phyloP scores from a whole-genome alignment of 2,113 vertebrate genomes.

The Calonectris borealis region DNA sequence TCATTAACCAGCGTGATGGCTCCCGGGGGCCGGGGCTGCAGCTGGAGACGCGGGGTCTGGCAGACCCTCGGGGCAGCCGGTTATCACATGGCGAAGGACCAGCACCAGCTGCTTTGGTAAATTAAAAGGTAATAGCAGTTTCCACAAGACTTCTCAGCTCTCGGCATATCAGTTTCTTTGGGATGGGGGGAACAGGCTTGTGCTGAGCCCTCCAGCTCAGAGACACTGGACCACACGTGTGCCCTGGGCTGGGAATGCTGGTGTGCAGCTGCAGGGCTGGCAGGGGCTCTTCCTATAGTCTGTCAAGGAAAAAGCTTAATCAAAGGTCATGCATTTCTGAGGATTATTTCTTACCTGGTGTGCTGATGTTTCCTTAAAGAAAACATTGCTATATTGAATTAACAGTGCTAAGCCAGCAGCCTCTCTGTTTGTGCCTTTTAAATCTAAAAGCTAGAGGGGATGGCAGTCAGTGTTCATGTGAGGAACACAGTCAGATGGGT shows the following conservation, averaged over 20 bases:
- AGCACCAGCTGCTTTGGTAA: not conserved
- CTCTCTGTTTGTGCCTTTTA: not conserved
- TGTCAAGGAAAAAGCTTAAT: not conserved
- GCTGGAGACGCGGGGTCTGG: not conserved
- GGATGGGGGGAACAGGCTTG: not conserved
- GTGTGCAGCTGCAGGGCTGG: not conserved
- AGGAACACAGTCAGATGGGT: not conserved
- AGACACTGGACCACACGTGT: fast-evolving
- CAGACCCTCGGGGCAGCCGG: not conserved
- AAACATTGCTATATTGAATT: not conserved
- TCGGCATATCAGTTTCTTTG: not conserved
- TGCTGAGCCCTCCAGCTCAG: not conserved
- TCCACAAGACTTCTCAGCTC: not conserved
- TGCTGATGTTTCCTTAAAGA: not conserved
- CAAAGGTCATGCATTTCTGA: not conserved
- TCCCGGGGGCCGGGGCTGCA: not conserved
- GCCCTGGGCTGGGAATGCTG: not conserved
- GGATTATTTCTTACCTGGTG: not conserved
- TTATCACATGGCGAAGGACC: not conserved
- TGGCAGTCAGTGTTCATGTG: not conserved
- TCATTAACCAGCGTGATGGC: not conserved
- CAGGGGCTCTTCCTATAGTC: not conserved
- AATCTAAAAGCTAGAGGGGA: not conserved
- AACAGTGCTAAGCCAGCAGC: not conserved
- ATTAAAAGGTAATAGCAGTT: not conserved